Base-by-base conservation (phyloP, 1,140 invertebrate genomes). In the Penaeus vannamei region DNA sequence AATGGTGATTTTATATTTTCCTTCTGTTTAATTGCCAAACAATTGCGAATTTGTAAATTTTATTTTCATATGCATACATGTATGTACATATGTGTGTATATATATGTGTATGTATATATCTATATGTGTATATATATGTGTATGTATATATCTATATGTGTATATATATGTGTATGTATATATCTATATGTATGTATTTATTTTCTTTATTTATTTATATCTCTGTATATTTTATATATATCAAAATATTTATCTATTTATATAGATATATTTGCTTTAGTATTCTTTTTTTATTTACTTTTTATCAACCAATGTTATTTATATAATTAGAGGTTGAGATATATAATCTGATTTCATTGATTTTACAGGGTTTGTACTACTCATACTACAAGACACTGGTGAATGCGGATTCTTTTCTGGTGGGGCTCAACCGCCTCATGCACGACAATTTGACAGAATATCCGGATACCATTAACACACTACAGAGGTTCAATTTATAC, bases 341-440 rank as follows among this genome's bases (percentile, higher is more conserved):
- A 17, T 1, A 53, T 53, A 1, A 53, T 53, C 53, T 17, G 14
- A 53, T 53, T 12, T 12, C 53, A 53, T 17, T 53, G 14, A 14
- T 91, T 91, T 87, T 92, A 66, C 92, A 96, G 96, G 97, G 96
- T 7, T 94, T 98, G 92, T 98, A 98, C 93, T 98, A 97, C 92
- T 97, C 96, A 0, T 98, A 97, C 92, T 98, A 96, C 93, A 98
- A 98, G 93, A 95, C 95, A 0, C 94, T 98, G 29, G 95, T 96
- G 1, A 94, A 96, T 91, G 95, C 96, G 14, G 94, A 94, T 20
- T 94, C 94, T 10, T 95, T 96, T 90, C 88, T 93, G 2, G 93
- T 94, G 8, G 96, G 96, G 0, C 92, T 97, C 20, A 87, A 94
- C 20, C 93, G 94, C 85, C 94, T 98, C 19, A 95, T 95, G 92